Evolutionary conservation across 2,797 vertebrate species (phyloP).

Genomic region (Pitangus sulphuratus): DNA sequence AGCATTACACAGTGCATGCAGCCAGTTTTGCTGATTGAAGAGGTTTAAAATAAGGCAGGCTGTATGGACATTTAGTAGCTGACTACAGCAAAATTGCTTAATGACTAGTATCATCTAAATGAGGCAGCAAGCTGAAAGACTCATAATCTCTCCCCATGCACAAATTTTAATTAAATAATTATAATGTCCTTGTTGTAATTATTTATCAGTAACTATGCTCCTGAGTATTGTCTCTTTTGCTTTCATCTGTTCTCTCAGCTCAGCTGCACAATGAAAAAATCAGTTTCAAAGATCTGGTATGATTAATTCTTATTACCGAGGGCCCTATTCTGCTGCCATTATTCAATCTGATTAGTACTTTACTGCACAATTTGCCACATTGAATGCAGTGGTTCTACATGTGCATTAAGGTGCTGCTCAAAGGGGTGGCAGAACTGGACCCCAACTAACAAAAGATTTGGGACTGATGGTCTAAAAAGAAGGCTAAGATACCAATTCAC

Average conservation of each 20-base stretch:
- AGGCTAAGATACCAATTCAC: not conserved
- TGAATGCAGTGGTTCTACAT: not conserved
- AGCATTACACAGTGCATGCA: slow-evolving; percentile 50
- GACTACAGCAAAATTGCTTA: slow-evolving; percentile 78
- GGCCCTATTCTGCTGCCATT: slow-evolving; percentile 54
- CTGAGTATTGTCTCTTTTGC: slow-evolving; percentile 73
- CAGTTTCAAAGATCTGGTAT: slow-evolving; percentile 50
- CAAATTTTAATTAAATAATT: slow-evolving; percentile 84
- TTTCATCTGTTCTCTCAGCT: slow-evolving; percentile 73
- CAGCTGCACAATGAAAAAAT: slow-evolving; percentile 63
- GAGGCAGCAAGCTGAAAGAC: slow-evolving; percentile 74
- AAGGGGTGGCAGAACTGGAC: not conserved
- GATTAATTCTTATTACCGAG: slow-evolving; percentile 65
- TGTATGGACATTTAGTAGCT: slow-evolving; percentile 69
- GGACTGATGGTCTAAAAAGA: not conserved
- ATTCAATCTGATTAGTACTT: slow-evolving; percentile 49
- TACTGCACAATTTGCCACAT: slow-evolving; percentile 11
- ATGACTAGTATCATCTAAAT: slow-evolving; percentile 80
- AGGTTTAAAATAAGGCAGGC: slow-evolving; percentile 69
- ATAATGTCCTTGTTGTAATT: slow-evolving; percentile 78
- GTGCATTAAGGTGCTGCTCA: not conserved
- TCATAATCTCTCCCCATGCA: slow-evolving; percentile 78
- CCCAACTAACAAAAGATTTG: not conserved
- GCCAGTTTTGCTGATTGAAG: slow-evolving; percentile 76
- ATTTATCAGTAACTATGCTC: slow-evolving; percentile 81